Conservation (phyloP, 2,113 vertebrate species). For the Oryzias celebensis region DNA sequence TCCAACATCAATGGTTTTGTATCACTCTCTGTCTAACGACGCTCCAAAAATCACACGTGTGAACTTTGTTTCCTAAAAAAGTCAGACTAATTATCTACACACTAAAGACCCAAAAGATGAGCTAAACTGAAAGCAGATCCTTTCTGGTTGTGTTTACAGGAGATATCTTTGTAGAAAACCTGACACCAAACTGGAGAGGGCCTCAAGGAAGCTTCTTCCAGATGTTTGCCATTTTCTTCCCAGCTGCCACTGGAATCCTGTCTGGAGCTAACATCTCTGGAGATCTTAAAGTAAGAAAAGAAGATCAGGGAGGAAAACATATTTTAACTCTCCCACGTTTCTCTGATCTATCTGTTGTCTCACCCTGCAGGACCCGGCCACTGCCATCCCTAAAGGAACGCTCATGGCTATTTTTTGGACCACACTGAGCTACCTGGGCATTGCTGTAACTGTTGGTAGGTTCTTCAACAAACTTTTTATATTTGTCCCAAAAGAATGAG, state of each 20-base stretch:
- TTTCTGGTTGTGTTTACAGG: slow-evolving; percentile 14
- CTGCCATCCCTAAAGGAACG: slow-evolving; percentile 75
- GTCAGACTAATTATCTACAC: too few relatives aligned
- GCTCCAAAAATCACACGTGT: too few relatives aligned
- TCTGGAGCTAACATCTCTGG: slow-evolving; percentile 78
- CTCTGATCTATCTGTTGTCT: neutral
- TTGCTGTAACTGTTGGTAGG: slow-evolving; percentile 70
- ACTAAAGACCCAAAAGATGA: too few relatives aligned
- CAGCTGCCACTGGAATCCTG: slow-evolving; percentile 76
- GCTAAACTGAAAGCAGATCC: neutral
- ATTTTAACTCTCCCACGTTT: neutral
- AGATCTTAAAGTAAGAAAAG: slow-evolving; percentile 71
- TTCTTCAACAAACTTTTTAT: too few relatives aligned
- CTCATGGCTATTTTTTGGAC: slow-evolving; percentile 76
- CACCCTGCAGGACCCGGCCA: slow-evolving; percentile 64
- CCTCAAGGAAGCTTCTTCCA: slow-evolving; percentile 64
- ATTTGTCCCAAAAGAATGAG: too few relatives aligned
- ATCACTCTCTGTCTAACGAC: too few relatives aligned
- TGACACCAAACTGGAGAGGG: slow-evolving; percentile 61
- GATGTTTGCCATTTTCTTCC: slow-evolving; percentile 83
- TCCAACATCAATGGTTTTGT: too few relatives aligned
- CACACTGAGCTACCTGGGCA: slow-evolving; percentile 66
- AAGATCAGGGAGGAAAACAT: neutral
- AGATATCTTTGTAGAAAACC: slow-evolving; percentile 74
- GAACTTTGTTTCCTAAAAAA: too few relatives aligned